Percentiles rank a stretch among this genome's conserved stretches.
phyloP scores from a whole-genome alignment of 2,113 vertebrate species.

The Willisornis vidua region DNA sequence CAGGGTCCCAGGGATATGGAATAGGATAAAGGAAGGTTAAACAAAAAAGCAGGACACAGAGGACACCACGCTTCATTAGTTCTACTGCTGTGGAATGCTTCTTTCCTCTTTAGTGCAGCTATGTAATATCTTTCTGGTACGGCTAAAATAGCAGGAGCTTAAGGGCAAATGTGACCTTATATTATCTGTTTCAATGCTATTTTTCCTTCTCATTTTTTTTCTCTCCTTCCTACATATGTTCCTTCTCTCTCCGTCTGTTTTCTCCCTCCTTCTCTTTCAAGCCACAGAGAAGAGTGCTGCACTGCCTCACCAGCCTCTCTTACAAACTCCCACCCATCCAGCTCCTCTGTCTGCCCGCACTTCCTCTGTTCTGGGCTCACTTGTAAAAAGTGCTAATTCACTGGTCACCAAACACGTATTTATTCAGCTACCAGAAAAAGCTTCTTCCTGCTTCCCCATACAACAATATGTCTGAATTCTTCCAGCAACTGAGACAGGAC shows the following conservation, averaged over 20 bases:
- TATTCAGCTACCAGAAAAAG: not conserved
- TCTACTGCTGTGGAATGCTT: not conserved
- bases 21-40: not conserved
- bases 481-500: not conserved
- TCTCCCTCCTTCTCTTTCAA: conserved; percentile 31
- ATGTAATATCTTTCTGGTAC: not conserved
- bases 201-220: conserved; percentile 31
- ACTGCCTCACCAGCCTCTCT: conserved; percentile 2
- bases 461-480: not conserved
- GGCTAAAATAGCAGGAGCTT: conserved; percentile 47
- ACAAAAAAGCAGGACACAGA: not conserved
- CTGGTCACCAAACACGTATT: not conserved
- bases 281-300: not conserved
- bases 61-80: not conserved
- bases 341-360: not conserved
- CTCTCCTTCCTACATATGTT: conserved; percentile 52
- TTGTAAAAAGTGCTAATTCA: not conserved
- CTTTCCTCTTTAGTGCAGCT: not conserved
- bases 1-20: not conserved
- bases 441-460: not conserved
- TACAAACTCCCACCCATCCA: conserved; percentile 41
- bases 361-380: not conserved
- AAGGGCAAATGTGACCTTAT: conserved; percentile 55
- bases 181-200: conserved; percentile 38
- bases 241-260: conserved; percentile 31